phyloP scores from a whole-genome alignment of 1,140 invertebrate genomes.

The Papilio aristodemus region DNA sequence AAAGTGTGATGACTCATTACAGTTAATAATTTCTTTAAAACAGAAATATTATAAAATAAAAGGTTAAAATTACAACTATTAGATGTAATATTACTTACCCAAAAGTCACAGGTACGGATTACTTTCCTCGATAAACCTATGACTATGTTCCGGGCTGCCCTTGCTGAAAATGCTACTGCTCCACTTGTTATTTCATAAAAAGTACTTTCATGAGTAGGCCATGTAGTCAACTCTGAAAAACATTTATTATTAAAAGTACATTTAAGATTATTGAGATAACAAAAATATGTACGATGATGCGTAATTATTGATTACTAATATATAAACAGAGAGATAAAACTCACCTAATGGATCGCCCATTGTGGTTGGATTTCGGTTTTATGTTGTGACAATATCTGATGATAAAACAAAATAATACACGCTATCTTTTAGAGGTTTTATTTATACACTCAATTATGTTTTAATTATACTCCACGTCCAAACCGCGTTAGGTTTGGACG shows the following conservation, averaged over 20 bases:
- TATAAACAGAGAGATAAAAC: not conserved
- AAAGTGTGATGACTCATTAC: no score
- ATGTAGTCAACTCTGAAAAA: slow-evolving; percentile 38
- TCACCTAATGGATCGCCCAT: slow-evolving; percentile 10
- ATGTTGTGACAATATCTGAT: not conserved
- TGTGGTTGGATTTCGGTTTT: not conserved
- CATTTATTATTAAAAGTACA: no score
- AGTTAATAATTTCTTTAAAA: no score
- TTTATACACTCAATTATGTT: not conserved
- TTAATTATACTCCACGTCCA: not conserved
- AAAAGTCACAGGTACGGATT: slow-evolving; percentile 31
- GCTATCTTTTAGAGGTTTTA: not conserved
- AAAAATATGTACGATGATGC: no score
- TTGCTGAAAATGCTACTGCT: slow-evolving; percentile 41
- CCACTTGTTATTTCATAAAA: slow-evolving; percentile 45
- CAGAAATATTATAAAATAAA: no score
- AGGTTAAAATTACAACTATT: no score
- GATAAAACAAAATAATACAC: not conserved
- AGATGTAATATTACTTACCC: slow-evolving; percentile 33
- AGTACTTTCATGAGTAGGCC: slow-evolving; percentile 34
- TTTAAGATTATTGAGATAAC: no score
- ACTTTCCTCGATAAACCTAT: slow-evolving; percentile 36
- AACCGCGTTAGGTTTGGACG: not conserved
- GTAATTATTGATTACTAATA: no score
- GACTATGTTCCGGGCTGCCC: slow-evolving; percentile 34